Base-by-base conservation (phyloP, 2,113 vertebrate species). In the Enhydra lutris region DNA sequence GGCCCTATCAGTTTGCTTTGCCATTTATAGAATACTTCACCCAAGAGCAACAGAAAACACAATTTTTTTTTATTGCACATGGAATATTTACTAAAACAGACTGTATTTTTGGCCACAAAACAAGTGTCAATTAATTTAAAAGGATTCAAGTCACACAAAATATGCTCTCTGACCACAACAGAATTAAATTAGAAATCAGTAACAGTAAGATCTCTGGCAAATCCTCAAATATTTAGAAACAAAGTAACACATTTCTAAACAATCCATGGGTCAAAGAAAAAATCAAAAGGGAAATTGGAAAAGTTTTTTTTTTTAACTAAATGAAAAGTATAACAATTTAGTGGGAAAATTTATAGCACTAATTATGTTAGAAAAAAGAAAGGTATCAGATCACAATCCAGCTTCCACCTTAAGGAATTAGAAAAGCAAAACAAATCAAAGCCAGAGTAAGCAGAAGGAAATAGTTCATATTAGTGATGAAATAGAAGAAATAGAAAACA, bases 131-230 rank as follows among this genome's bases (percentile, higher is more conserved):
- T 95, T 91, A 95, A 73, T 87, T 81, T 69, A 87, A 82, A 86
- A 82, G 59, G 74, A 93, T 88, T 96, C 78, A 73, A 97, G 26
- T 95, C 81, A 65, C 18, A 88, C 26, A 83, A 50, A 94, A 45
- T 94, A 24, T 83, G 36, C 86, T 95, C 47, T 87, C 24, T 91
- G 69, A 87, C 47, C 42, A 92, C n/a, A 86, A 63, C 2, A 95
- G 42, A 95, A 93, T 93, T 96, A 90, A 95, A 45, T 95, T 88
- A 83, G 67, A 91, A 92, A 84, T 90, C 23, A 93, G 4, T 91
- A 93, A 90, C 52, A 88, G 81, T 71, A 85, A 87, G 67, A n/a
- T 88, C 39, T 84, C 61, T 80, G 36, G 52, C 95, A 97, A 86
- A 83, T 26, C 36, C 69, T 95, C 86, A 97, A 96, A 78, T 52